Evolutionary conservation across 2,113 vertebrate species (phyloP), one percentile per base, ranked within the genome.

Genomic region (Lichenostomus cassidix): DNA sequence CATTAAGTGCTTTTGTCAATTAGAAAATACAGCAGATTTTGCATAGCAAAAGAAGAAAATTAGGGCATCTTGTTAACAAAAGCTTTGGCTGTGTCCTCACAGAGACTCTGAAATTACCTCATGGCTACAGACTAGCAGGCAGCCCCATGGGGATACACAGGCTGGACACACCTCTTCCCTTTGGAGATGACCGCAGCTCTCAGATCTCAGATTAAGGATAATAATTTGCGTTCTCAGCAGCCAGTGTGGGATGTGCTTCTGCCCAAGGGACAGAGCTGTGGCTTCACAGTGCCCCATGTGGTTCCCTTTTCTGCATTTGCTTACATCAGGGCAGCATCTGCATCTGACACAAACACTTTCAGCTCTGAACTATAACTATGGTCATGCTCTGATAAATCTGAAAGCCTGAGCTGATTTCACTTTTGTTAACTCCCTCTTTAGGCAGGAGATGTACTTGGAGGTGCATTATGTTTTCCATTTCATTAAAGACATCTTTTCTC

Each of bases 1-100:
- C 83, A 83, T 96, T 88, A 97, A 87, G 88, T 86, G 94, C 69
- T 91, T 92, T 92, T 88, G 63, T 94, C 91, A 94, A 90, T 95
- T 96, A 92, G 85, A 94, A 94, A 94, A 78, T 81, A 64, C 55
- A 81, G 79, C 74, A 60, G n/a, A 9, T 90, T 96, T 90, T 94
- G 85, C 90, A 96, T 16, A 86, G 75, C 41, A 60, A 84, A 96
- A 71, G 68, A 70, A 87, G 64, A 64, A 94, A 93, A 94, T 86
- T n/a, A 94, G 73, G 69, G 65, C 95, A 70, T 44, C 22, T 41
- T 68, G 22, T 27, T 86, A 90, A 86, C 23, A 83, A 86, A 86
- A 55, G 44, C 47, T 67, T 70, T 1, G 7, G 50, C 4, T 73
- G 6, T 6, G 44, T 74, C 59, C 56, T 47, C 56, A 42, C 64